phyloP scores from a whole-genome alignment of 2,113 vertebrate species.

The Rattus norvegicus region GRCr8 NC_086027.1:91779501-91780000 shows the following conservation, averaged over 20 bases:
- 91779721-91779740: neutral
- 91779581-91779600: too few relatives aligned
- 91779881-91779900: neutral
- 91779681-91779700: neutral
- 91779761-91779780: neutral
- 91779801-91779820: neutral
- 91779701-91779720: neutral
- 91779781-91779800: neutral
- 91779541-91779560: too few relatives aligned
- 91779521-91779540: too few relatives aligned
- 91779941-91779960: neutral
- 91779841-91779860: neutral
- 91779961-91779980: neutral
- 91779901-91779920: neutral
- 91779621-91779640: too few relatives aligned
- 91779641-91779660: neutral
- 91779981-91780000: neutral
- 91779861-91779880: neutral
- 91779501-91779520: too few relatives aligned
- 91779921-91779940: neutral
- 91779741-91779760: neutral
- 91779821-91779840: neutral
- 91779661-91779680: neutral
- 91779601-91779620: too few relatives aligned
- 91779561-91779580: too few relatives aligned